Conservation (phyloP, 1,140 invertebrate genomes). For the Dendrolimus punctatus region DNA sequence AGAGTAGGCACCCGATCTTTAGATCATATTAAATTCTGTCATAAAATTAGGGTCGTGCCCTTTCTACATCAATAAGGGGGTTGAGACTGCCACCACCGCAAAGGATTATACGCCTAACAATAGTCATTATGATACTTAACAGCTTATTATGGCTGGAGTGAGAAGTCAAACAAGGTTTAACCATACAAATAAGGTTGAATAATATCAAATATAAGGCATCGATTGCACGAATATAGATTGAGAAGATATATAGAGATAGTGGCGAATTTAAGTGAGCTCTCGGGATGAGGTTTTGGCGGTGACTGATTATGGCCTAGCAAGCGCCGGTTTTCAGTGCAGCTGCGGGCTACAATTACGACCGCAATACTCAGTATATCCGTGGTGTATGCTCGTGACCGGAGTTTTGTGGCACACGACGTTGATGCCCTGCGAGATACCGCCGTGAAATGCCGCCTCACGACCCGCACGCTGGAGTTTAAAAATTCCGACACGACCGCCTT, state of each 20-base stretch:
- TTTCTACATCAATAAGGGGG: conserved; percentile 26
- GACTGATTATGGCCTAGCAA: conserved; percentile 18
- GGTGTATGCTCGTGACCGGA: conserved; percentile 62
- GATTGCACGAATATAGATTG: neutral
- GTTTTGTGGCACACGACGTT: conserved; percentile 45
- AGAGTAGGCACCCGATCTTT: conserved; percentile 7
- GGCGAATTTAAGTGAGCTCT: neutral
- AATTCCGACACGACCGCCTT: conserved; percentile 51
- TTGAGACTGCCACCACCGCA: conserved; percentile 14
- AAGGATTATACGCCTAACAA: conserved; percentile 47
- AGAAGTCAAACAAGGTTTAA: conserved; percentile 33
- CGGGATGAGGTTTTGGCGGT: conserved; percentile 4
- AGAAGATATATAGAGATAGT: conserved; percentile 2
- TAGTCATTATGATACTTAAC: conserved; percentile 41
- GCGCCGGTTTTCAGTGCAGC: conserved; percentile 32
- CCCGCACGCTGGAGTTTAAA: conserved; percentile 31
- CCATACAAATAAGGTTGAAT: neutral
- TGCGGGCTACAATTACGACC: conserved; percentile 55
- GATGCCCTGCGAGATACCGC: conserved; percentile 54
- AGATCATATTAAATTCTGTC: no score
- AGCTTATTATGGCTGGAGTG: conserved; percentile 39
- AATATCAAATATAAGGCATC: neutral
- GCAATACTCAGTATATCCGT: conserved; percentile 31
- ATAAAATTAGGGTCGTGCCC: conserved; percentile 14
- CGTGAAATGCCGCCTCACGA: conserved; percentile 67